Conservation (phyloP, 2,888 invertebrate species). For the Seladonia tumulorum region DNA sequence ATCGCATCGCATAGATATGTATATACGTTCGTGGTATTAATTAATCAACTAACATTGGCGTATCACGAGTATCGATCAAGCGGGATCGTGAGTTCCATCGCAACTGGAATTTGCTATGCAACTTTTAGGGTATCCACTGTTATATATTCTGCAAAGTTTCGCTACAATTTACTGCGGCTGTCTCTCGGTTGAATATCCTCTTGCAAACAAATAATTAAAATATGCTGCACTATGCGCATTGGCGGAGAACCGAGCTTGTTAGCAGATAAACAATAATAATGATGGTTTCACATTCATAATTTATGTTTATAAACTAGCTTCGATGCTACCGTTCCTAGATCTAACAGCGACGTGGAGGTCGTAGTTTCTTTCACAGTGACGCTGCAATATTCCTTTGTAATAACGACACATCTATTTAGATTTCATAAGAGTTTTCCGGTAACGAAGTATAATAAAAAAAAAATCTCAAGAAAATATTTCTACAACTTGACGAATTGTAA, state of each 20-base stretch:
- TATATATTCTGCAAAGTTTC: background rate
- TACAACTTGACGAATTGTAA: background rate
- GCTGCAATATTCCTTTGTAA: no score
- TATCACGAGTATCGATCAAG: background rate
- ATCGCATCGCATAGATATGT: background rate
- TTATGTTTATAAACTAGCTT: no score
- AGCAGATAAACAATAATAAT: background rate
- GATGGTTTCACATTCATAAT: background rate
- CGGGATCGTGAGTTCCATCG: background rate
- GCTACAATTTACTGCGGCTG: background rate
- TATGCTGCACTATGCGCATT: background rate
- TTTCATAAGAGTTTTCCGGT: background rate
- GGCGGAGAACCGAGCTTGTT: background rate
- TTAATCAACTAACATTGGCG: slow-evolving; percentile 7
- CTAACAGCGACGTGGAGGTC: no score
- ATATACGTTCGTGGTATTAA: background rate
- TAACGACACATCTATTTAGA: no score
- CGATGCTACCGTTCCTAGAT: no score
- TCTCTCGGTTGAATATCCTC: background rate
- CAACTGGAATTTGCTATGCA: background rate
- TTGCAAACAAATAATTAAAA: background rate
- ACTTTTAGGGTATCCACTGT: background rate
- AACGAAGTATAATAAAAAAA: background rate
- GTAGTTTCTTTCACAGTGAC: no score
- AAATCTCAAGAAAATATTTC: background rate